Evolutionary conservation across 2,888 invertebrate species (phyloP), one percentile per base, ranked within the genome.

Genomic region (Platycheirus rosarum): DNA sequence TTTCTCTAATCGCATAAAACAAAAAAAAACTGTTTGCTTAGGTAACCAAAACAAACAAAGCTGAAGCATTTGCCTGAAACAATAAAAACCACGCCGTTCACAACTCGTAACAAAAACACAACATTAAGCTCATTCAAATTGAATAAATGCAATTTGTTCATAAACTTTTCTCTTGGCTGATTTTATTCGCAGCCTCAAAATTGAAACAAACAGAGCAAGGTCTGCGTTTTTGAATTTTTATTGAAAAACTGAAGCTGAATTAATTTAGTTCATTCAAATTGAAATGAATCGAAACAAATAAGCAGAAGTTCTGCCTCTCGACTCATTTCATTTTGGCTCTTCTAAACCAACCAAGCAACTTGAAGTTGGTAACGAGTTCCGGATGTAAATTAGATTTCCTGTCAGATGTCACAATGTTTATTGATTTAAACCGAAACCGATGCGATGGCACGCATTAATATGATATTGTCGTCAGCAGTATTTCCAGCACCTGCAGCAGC

Each of bases 401-500:
- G 70, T 60, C 70, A 70, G 70, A 60, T 70, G 70, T 70, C 70
- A 62, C 49, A 68, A 68, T 68, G 68, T 49, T 70, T 51, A 70
- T 60, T 29, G 29, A 70, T 49, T 51, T 29, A 49, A 60, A 44
- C 42, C 44, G 29, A 60, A 44, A n/a, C n/a, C n/a, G n/a, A n/a
- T 40, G 57, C 42, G 57, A 60, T 60, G 60, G 60, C 44, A 60
- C 60, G 42, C 60, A 60, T 60, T 60, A 60, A 60, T 44, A 60
- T 60, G 60, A 60, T 44, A 60, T 60, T 60, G 60, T 60, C 60
- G 42, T 23, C 26, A 35, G 13, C 26, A 26, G 23, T 57, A 14
- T 57, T 57, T 40, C 40, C 23, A 13, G 7, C 2, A 7, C 20
- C 11, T 5, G 20, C 6, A 4, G n/a, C 20, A 20, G 20, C 8